phyloP scores from a whole-genome alignment of 2,797 vertebrate species.

The Carapus acus region DNA sequence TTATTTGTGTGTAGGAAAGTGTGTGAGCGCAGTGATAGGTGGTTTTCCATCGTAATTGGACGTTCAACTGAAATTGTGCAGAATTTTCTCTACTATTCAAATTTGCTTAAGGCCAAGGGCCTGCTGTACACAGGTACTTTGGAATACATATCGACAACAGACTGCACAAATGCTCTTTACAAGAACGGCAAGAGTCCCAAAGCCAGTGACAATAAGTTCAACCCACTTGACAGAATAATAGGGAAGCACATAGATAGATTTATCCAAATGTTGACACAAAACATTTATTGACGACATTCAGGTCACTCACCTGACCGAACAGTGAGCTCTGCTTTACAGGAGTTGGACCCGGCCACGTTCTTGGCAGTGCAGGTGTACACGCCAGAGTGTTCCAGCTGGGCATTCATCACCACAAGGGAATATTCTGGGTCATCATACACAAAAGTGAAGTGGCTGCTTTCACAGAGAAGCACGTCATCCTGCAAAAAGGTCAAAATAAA shows the following conservation, averaged over 20 bases:
- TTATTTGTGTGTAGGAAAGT: constrained; percentile 7
- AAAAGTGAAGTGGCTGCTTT: constrained; percentile 86
- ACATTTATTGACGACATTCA: background rate
- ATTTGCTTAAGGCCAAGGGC: no score
- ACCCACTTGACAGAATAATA: no score
- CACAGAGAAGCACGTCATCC: constrained; percentile 80
- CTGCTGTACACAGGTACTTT: no score
- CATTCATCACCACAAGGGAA: constrained; percentile 85
- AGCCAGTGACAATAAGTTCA: no score
- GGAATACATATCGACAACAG: no score
- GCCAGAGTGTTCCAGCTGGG: constrained; percentile 74
- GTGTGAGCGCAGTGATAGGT: constrained; percentile 48
- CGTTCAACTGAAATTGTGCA: constrained; percentile 42
- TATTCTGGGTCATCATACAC: constrained; percentile 93
- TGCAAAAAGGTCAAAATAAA: constrained; percentile 44
- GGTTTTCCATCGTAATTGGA: constrained; percentile 49
- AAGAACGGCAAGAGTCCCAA: no score
- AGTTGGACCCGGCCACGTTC: constrained; percentile 84
- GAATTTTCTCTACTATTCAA: constrained; percentile 33
- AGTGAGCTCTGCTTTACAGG: constrained; percentile 92
- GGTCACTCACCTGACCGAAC: constrained; percentile 75
- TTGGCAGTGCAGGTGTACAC: constrained; percentile 89
- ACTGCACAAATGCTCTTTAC: no score
- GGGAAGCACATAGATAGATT: no score
- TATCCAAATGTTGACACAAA: no score